Percentiles rank a stretch among this genome's conserved stretches.
Conservation (phyloP, 2,797 vertebrate genomes). For the Australoheros facetus region DNA sequence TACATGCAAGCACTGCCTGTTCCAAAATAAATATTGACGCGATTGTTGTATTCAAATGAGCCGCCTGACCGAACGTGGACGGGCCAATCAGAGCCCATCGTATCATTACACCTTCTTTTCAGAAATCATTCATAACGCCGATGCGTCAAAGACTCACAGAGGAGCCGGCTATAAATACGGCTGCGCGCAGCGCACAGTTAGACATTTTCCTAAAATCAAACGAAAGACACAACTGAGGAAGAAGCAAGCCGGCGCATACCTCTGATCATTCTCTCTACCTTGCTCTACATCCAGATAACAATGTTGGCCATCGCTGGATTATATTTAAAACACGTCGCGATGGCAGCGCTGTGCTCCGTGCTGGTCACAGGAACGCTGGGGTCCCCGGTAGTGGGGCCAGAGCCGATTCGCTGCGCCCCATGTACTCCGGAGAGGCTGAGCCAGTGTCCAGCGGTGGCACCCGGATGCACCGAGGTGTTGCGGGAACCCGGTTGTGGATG, state of each 20-base stretch:
- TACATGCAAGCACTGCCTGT: slow-evolving; percentile 63
- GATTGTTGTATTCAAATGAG: slow-evolving; percentile 79
- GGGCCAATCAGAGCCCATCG: slow-evolving; percentile 77
- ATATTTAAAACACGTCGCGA: slow-evolving; percentile 54
- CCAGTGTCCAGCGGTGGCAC: slow-evolving; percentile 85
- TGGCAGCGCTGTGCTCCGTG: slow-evolving; percentile 58
- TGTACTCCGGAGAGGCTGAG: slow-evolving; percentile 85
- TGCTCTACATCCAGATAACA: slow-evolving; percentile 48
- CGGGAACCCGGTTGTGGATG: slow-evolving; percentile 90
- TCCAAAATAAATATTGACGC: slow-evolving; percentile 81
- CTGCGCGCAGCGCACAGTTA: slow-evolving; percentile 68
- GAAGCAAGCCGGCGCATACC: slow-evolving; percentile 36
- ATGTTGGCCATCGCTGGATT: slow-evolving; percentile 73
- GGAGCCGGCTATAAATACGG: slow-evolving; percentile 82
- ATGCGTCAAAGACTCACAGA: slow-evolving; percentile 82
- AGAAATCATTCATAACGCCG: slow-evolving; percentile 84
- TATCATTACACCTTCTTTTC: slow-evolving; percentile 84
- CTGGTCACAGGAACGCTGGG: slow-evolving; percentile 68
- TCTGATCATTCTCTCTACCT: slow-evolving; percentile 31
- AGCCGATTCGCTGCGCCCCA: slow-evolving; percentile 86
- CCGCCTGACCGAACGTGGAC: slow-evolving; percentile 58
- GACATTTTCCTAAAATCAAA: slow-evolving; percentile 76
- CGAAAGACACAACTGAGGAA: slow-evolving; percentile 64
- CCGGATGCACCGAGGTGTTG: slow-evolving; percentile 83
- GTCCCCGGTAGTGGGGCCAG: slow-evolving; percentile 77